phyloP scores from a whole-genome alignment of 2,888 invertebrate species.

The Sisyra nigra region DNA sequence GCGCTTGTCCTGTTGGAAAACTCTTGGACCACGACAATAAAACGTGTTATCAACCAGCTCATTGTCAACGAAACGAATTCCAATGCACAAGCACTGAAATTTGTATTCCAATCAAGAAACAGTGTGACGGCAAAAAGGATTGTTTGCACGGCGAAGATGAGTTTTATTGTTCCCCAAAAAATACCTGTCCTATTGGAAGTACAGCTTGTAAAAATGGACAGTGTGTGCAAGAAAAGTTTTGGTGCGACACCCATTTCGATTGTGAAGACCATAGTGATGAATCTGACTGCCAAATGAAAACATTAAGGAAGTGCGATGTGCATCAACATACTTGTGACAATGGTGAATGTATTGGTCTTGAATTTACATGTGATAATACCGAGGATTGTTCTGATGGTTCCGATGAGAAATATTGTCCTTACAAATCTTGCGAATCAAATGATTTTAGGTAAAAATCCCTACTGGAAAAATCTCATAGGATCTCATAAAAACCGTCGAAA shows the following conservation, averaged over 20 bases:
- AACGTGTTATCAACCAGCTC: conserved; percentile 36
- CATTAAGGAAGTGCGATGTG: conserved; percentile 24
- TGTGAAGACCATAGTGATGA: conserved; percentile 43
- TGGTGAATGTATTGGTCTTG: conserved; percentile 31
- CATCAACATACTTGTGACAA: conserved; percentile 31
- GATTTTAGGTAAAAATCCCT: conserved; percentile 29
- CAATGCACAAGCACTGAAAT: conserved; percentile 29
- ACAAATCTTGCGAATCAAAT: conserved; percentile 17
- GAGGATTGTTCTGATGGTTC: conserved; percentile 31
- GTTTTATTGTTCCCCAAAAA: conserved; percentile 18
- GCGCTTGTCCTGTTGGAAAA: conserved; percentile 52
- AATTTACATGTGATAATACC: conserved; percentile 32
- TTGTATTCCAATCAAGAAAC: conserved; percentile 22
- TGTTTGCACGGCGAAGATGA: conserved; percentile 26
- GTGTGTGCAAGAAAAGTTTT: conserved; percentile 28
- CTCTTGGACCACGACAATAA: conserved; percentile 31
- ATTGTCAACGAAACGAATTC: conserved; percentile 30
- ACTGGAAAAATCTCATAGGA: no score
- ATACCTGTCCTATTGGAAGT: conserved; percentile 23
- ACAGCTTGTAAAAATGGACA: conserved; percentile 31
- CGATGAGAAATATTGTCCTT: conserved; percentile 28
- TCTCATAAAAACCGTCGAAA: no score
- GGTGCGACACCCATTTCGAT: conserved; percentile 35
- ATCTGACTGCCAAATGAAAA: conserved; percentile 25
- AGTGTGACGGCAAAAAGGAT: conserved; percentile 23